Conservation (phyloP, 2,797 vertebrate species). For the Chaetophractus vellerosus region DNA sequence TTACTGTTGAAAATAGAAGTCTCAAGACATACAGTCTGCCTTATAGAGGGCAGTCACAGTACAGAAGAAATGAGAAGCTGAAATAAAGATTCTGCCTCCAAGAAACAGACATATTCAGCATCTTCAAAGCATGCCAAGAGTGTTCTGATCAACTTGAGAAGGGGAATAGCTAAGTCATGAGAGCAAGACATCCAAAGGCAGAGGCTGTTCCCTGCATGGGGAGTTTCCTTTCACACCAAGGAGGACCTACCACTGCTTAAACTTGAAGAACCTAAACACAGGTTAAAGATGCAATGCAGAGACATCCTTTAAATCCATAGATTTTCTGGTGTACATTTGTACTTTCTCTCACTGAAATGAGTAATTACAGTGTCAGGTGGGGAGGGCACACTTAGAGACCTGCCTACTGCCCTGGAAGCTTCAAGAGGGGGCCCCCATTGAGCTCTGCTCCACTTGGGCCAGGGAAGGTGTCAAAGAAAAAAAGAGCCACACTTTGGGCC, state of each 20-base stretch:
- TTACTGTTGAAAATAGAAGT: background rate
- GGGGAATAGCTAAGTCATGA: background rate
- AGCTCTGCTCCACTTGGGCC: background rate
- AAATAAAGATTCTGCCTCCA: background rate
- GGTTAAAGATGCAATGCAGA: background rate
- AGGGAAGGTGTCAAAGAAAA: background rate
- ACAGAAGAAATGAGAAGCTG: background rate
- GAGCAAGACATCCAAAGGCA: background rate
- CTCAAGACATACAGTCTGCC: background rate
- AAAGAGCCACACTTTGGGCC: background rate
- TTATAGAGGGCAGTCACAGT: background rate
- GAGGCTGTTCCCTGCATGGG: fast-evolving
- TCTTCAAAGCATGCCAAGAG: background rate
- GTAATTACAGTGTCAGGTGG: background rate
- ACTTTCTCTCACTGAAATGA: background rate
- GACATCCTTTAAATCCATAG: background rate
- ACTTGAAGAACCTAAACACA: background rate
- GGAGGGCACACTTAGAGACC: background rate
- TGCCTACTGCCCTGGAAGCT: background rate
- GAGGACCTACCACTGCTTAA: background rate
- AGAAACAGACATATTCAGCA: background rate
- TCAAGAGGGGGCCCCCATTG: too few relatives aligned
- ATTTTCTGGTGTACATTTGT: background rate
- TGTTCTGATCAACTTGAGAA: background rate
- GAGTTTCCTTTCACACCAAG: too few relatives aligned